A percentile compares a stretch with the other conserved stretches of the same genome.
Conservation (phyloP, 2,113 vertebrate genomes). For the Vulpes vulpes region DNA sequence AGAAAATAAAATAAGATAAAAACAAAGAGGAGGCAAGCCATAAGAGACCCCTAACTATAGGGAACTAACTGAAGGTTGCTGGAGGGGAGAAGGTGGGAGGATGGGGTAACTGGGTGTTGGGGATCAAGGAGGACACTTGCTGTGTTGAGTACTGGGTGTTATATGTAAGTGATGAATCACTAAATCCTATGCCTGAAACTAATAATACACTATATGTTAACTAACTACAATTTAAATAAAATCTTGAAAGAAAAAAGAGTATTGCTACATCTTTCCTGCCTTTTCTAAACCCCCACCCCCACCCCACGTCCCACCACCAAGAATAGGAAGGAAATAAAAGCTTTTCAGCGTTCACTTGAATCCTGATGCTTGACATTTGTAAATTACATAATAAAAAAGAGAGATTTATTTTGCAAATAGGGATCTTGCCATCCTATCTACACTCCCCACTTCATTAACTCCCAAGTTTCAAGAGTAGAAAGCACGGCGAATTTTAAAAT, state of each 20-base stretch:
- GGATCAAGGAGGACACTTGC: neutral
- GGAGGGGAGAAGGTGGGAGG: neutral
- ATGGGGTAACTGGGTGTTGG: neutral
- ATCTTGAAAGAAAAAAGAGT: neutral
- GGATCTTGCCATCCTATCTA: conserved; percentile 52
- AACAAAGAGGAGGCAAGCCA: neutral
- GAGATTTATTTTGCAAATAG: conserved; percentile 62
- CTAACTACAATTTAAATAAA: neutral
- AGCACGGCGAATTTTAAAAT: neutral
- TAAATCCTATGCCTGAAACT: neutral
- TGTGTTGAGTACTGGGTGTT: neutral
- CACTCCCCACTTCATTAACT: neutral
- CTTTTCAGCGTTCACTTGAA: conserved; percentile 71
- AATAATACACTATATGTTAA: neutral
- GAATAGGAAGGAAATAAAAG: conserved; percentile 68
- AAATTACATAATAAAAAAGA: conserved; percentile 57
- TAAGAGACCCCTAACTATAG: neutral
- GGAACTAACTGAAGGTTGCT: neutral
- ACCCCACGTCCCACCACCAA: neutral
- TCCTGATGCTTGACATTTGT: conserved; percentile 71
- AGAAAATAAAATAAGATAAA: neutral
- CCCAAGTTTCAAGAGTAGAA: neutral
- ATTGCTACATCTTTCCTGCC: neutral
- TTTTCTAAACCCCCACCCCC: conserved; percentile 56
- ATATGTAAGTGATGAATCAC: neutral